Evolutionary conservation across 2,797 vertebrate genomes (phyloP), one percentile per base, ranked within the genome.

Genomic region (Syngnathus acus): DNA sequence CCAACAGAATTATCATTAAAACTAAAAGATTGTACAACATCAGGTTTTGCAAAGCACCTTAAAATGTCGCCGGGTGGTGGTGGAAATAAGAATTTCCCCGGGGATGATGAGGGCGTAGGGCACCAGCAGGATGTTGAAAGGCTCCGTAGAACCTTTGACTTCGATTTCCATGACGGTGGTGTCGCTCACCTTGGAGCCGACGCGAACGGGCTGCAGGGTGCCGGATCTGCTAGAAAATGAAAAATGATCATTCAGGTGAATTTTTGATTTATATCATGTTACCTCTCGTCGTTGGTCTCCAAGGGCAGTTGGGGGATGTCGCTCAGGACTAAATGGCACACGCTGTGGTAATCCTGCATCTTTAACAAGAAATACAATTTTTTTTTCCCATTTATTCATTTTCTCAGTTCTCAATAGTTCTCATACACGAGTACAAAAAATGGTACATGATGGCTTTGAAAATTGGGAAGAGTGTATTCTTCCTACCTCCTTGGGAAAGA

Each of bases 101-200:
- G 94, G 92, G 65, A 98, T 82, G 14, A 95, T 73, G 60, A 98
- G 65, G 58, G 91, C 92, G 0, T 94, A 95, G 0, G 97, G 97
- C 23, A 97, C 95, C 61, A 99, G 75, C 39, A 94, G 88, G 51
- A 98, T 68, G 58, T 90, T 74, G 84, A 93, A 92, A 0, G 92
- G 91, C 78, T 94, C 93, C 0, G 92, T 86, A 0, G 86, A 86
- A 50, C 97, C 95, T 84, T 95, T 97, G 59, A 94, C 88, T 77
- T 99, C 95, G 45, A 98, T 87, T 79, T 94, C 94, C 89, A 97
- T 79, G 38, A 79, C 90, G 5, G 91, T 91, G 59, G 91, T 86
- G 16, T 94, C 91, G 6, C 81, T 82, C 67, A 75, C 4, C 14
- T 70, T 75, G 70, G 83, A 80, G n/a, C 76, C 70, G 3, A 64